Evolutionary conservation across 1,140 invertebrate species (phyloP), one percentile per base, ranked within the genome.

Genomic region (Drosophila subobscura): DNA sequence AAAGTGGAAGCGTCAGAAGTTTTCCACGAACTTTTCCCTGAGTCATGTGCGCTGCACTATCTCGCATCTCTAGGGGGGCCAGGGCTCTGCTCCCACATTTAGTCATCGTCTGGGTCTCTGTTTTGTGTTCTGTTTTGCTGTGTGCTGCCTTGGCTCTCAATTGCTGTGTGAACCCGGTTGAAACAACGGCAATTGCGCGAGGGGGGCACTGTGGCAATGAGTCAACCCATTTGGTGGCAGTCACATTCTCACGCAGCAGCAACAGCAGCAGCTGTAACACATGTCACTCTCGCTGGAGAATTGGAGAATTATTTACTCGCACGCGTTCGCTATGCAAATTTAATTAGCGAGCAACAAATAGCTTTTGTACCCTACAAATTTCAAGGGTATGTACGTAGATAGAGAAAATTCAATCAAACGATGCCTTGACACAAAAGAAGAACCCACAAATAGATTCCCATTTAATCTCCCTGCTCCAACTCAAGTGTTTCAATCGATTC

Each of bases 161-260:
- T 79, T 84, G 72, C 58, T 84, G 77, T 85, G 77, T 66, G 80
- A 84, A 80, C 67, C 74, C 54, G 67, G 63, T 58, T 56, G 58
- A 63, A 54, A 79, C 59, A 68, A 63, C 64, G 20, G n/a, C 44
- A 63, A 23, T 44, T 68, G 67, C 63, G 55, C 67, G 61, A 77
- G 72, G 55, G 49, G 7, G 33, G 8, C 54, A 40, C n/a, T 52
- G 29, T 8, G 52, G 22, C 47, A 50, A 46, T 85, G 79, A 84
- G 47, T 84, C 79, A 84, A 60, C 59, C 40, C 51, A 52, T 23
- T 74, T 59, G 53, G 44, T 37, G 42, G 54, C 53, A 83, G 59
- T 84, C 75, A 67, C 72, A 72, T 79, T 83, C 65, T 47, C 64
- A 70, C 68, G 63, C 33, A 12, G 33, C 16, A 45, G 2, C 42